Evolutionary conservation across 2,888 invertebrate genomes (phyloP).

Genomic region (Callinectes sapidus): DNA sequence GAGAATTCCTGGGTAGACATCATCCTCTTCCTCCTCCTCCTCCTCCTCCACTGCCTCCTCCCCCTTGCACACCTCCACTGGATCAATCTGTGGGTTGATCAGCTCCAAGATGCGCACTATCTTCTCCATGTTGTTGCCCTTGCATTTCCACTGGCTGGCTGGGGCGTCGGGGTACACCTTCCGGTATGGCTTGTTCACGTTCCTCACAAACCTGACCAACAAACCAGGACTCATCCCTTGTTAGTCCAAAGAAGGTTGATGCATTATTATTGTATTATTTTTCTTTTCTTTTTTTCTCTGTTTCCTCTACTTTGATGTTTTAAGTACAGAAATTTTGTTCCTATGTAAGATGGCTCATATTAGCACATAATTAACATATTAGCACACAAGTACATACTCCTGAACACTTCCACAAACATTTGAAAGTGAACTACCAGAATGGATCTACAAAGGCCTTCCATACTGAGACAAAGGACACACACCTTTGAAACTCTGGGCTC

Average conservation of each 20-base stretch:
- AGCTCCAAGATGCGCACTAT: constrained; percentile 79
- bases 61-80: constrained; percentile 77
- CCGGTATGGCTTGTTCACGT: constrained; percentile 77
- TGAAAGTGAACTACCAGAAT: not conserved
- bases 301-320: too few relatives aligned
- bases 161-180: constrained; percentile 80
- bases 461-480: constrained; percentile 77
- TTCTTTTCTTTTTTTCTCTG: too few relatives aligned
- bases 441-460: not conserved
- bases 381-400: too few relatives aligned
- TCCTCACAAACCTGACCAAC: constrained; percentile 50
- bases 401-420: not conserved
- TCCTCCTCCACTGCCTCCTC: constrained; percentile 75
- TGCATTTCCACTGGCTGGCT: constrained; percentile 78
- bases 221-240: not conserved
- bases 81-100: constrained; percentile 79
- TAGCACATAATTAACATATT: too few relatives aligned
- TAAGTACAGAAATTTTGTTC: too few relatives aligned
- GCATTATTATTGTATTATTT: too few relatives aligned
- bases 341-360: too few relatives aligned
- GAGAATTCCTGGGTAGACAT: constrained; percentile 68
- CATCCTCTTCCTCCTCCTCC: constrained; percentile 76
- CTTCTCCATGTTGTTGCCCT: constrained; percentile 75
- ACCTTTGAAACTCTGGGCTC: constrained; percentile 78
- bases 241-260: too few relatives aligned